A percentile compares a stretch with the other conserved stretches of the same genome.
phyloP scores from a whole-genome alignment of 1,140 invertebrate species.

The Zaprionus inermis region DNA sequence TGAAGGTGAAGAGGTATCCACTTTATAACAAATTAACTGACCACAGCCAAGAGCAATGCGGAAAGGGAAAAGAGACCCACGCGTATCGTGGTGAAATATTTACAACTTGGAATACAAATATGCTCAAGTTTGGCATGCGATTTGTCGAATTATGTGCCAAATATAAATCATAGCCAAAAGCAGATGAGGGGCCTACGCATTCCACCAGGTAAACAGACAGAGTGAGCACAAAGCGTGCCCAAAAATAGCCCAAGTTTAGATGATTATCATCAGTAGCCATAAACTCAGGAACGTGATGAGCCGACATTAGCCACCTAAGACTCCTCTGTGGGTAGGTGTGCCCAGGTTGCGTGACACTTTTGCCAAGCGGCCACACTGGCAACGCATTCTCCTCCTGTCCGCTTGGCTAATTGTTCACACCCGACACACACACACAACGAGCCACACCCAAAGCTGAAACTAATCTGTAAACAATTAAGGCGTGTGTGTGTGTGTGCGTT shows the following conservation, averaged over 20 bases:
- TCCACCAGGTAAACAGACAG: conserved; percentile 44
- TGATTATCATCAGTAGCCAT: conserved; percentile 60
- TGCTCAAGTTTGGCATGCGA: conserved; percentile 27
- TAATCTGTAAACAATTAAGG: conserved; percentile 77
- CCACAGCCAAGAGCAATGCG: conserved; percentile 37
- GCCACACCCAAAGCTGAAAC: conserved; percentile 71
- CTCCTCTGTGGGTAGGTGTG: conserved; percentile 20
- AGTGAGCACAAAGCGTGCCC: conserved; percentile 65
- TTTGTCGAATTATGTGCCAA: conserved; percentile 51
- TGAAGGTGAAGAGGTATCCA: neutral
- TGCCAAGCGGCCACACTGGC: conserved; percentile 55
- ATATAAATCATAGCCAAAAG: conserved; percentile 54
- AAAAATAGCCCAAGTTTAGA: conserved; percentile 63
- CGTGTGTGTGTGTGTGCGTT: conserved; percentile 3
- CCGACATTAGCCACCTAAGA: conserved; percentile 3
- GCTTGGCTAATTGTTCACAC: conserved; percentile 74
- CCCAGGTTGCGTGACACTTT: conserved; percentile 72
- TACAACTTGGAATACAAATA: conserved; percentile 31
- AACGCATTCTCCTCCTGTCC: conserved; percentile 35
- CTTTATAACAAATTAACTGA: conserved; percentile 25
- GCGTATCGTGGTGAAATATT: conserved; percentile 38
- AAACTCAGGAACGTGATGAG: conserved; percentile 56
- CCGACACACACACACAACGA: conserved; percentile 30
- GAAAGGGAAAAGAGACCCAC: conserved; percentile 31
- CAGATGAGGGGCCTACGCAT: conserved; percentile 53